These are phyloP conservation scores for Drosophila littoralis DNA, from an alignment of 1,140 invertebrate genomes.

Conservation along the genomic window DNA sequence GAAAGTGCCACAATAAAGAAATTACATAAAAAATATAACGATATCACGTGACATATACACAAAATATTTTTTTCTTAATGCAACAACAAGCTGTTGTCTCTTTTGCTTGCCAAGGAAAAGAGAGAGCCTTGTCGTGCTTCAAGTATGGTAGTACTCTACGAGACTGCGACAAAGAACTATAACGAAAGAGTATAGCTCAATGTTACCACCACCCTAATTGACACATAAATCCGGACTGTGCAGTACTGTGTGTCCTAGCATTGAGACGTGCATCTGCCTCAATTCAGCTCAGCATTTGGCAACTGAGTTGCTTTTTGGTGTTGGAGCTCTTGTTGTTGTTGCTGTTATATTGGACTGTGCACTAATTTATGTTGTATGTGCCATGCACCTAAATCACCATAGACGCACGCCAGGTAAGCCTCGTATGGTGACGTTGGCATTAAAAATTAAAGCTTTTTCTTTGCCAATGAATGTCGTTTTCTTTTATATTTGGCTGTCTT, in stretches of 20 bases:
- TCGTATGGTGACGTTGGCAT: conserved; percentile 49
- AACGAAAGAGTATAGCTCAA: not conserved
- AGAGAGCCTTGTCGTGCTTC: conserved; percentile 27
- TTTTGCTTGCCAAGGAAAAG: conserved; percentile 45
- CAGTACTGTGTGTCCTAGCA: conserved; percentile 28
- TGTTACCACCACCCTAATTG: not conserved
- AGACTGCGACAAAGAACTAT: conserved; percentile 60
- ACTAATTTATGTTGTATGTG: conserved; percentile 76
- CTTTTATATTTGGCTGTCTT: conserved; percentile 33
- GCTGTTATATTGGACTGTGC: conserved; percentile 32
- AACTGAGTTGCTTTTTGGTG: conserved; percentile 40
- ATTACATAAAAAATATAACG: too few relatives aligned
- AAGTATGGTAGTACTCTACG: conserved; percentile 29
- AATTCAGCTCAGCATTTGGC: conserved; percentile 50
- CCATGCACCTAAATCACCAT: conserved; percentile 68
- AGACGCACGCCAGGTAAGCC: conserved; percentile 31
- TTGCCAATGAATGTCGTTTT: conserved; percentile 63
- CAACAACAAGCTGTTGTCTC: too few relatives aligned
- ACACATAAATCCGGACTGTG: conserved; percentile 37
- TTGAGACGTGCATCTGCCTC: conserved; percentile 27
- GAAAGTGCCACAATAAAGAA: too few relatives aligned
- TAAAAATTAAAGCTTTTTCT: conserved; percentile 74
- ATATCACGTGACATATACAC: too few relatives aligned
- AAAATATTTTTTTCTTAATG: too few relatives aligned
- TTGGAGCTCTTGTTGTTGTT: conserved; percentile 35